phyloP scores from a whole-genome alignment of 2,888 invertebrate genomes.

The Euphydryas editha region DNA sequence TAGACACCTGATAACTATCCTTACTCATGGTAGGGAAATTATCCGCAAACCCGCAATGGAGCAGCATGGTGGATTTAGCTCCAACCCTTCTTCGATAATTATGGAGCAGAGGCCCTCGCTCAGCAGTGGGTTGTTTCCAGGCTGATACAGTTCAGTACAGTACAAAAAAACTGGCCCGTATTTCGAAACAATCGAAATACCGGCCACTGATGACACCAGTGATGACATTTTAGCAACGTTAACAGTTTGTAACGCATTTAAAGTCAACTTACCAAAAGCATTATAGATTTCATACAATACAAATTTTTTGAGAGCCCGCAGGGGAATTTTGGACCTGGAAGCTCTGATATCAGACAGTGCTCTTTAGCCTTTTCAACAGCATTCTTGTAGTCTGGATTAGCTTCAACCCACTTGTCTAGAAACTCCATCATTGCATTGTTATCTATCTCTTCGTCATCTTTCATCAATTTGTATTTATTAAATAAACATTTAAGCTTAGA shows the following conservation, averaged over 20 bases:
- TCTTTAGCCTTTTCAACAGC: constrained; percentile 52
- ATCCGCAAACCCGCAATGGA: too few relatives aligned
- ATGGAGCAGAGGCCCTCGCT: too few relatives aligned
- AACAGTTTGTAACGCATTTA: not conserved
- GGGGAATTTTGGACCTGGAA: constrained; percentile 45
- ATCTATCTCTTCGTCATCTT: constrained; percentile 52
- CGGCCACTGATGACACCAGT: too few relatives aligned
- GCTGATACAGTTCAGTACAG: too few relatives aligned
- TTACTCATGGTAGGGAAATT: too few relatives aligned
- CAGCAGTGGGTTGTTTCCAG: too few relatives aligned
- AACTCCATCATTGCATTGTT: constrained; percentile 48
- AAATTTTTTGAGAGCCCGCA: not conserved
- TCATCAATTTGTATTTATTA: constrained; percentile 53
- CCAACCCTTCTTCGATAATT: too few relatives aligned
- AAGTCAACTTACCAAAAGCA: not conserved
- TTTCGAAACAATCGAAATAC: too few relatives aligned
- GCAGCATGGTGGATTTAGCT: too few relatives aligned
- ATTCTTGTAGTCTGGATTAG: constrained; percentile 52
- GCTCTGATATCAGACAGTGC: constrained; percentile 50
- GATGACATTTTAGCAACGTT: too few relatives aligned
- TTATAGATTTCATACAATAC: not conserved
- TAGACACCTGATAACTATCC: too few relatives aligned
- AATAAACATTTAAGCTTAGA: constrained; percentile 60
- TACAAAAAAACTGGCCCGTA: too few relatives aligned
- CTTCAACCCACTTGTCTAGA: constrained; percentile 53